These are phyloP conservation scores for Hippopotamus amphibius DNA, from an alignment of 2,113 vertebrate genomes.

Conservation along the genomic window DNA sequence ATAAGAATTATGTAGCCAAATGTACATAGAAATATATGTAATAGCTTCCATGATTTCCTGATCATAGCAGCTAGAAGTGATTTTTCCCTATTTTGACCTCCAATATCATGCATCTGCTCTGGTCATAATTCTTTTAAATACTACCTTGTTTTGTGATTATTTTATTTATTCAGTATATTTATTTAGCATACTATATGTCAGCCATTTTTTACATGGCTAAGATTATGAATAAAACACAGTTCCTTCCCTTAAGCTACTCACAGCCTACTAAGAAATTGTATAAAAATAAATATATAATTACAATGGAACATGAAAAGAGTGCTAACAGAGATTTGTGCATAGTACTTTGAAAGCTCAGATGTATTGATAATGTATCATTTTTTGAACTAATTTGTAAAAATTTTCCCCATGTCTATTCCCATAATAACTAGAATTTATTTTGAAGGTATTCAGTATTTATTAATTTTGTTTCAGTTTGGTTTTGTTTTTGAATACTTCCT, in stretches of 20 bases:
- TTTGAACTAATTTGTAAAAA: background rate
- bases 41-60: background rate
- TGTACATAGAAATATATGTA: background rate
- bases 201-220: background rate
- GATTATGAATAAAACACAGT: background rate
- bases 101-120: background rate
- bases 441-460: background rate
- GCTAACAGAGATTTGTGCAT: background rate
- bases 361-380: background rate
- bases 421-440: constrained; percentile 14
- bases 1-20: background rate
- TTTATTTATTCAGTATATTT: constrained; percentile 32
- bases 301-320: background rate
- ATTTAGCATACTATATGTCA: background rate
- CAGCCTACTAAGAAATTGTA: background rate
- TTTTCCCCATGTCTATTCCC: background rate
- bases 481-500: background rate
- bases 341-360: background rate
- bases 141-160: background rate
- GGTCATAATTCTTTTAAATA: background rate
- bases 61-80: background rate
- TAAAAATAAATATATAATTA: constrained; percentile 1
- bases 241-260: background rate
- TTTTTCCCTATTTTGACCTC: background rate
- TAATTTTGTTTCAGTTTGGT: background rate